Evolutionary conservation across 2,113 vertebrate genomes (phyloP), one percentile per base, ranked within the genome.

Genomic region (Nesoenas mayeri): DNA sequence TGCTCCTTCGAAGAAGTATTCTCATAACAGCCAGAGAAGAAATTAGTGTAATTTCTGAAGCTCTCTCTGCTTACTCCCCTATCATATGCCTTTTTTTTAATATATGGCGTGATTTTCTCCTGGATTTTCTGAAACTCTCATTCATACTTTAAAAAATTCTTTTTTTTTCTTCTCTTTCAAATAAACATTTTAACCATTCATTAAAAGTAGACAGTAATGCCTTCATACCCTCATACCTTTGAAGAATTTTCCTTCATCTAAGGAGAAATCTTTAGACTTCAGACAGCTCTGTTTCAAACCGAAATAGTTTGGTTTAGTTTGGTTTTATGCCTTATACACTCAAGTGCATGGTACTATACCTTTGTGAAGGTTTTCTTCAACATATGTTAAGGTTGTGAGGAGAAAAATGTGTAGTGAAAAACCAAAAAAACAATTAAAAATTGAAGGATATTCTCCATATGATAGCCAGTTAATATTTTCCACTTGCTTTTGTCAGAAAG

Each of bases 361-460:
- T 57, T 77, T 73, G 48, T 1, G 5, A 58, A 58, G 2, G 3
- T 3, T 42, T 85, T 62, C 25, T 32, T 82, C 38, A 47, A 36
- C 3, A 0, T 85, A 47, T 67, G 7, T 77, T 48, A 60, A 67
- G 12, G 8, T 71, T 78, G 25, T 1, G 1, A 71, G 15, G 8
- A 74, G 51, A 85, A 81, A 91, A 74, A 62, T 21, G 58, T 16
- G 29, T 25, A 73, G 18, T 40, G 17, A 88, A 56, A 38, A 26
- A 11, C 0, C 0, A 10, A 70, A 51, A 51, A 32, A 9, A 21
- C 2, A 5, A 44, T 6, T 24, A 57, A 34, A 73, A 47, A 4
- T 14, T 66, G 32, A 51, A 84, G 9, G 15, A 29, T 71, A 31
- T 82, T 87, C 31, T 66, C 8, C 14, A 64, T 14, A 12, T 64